Percentiles rank a stretch among this genome's conserved stretches.
These are phyloP conservation scores for Camponotus vicinus DNA, from an alignment of 1,140 invertebrate genomes.

Conservation along the genomic window DNA sequence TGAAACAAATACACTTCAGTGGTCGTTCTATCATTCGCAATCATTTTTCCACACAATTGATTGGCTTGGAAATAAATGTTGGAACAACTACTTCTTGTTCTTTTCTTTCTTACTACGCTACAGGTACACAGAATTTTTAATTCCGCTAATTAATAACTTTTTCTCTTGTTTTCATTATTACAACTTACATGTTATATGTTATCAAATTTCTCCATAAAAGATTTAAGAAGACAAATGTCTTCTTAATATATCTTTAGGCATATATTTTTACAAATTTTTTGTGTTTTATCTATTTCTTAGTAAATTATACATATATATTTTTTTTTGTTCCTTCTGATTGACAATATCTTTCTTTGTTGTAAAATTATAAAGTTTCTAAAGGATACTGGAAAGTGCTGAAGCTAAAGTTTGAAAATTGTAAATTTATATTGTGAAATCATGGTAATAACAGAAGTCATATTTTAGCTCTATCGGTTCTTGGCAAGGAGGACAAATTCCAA, in stretches of 20 bases:
- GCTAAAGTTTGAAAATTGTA: not conserved
- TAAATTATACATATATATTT: not conserved
- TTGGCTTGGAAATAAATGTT: slow-evolving; percentile 78
- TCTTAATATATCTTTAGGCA: not conserved
- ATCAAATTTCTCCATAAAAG: too few species aligned
- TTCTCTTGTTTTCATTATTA: not conserved
- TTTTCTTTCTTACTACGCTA: not conserved
- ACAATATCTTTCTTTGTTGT: too few species aligned
- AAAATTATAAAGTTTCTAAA: not conserved
- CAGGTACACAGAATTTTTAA: not conserved
- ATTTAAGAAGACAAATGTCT: not conserved
- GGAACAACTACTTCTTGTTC: slow-evolving; percentile 47
- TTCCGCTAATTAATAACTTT: not conserved
- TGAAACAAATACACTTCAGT: too few species aligned
- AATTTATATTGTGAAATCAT: not conserved
- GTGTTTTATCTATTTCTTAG: not conserved
- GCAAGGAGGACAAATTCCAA: slow-evolving; percentile 97
- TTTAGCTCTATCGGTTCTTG: slow-evolving; percentile 98
- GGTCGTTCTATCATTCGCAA: not conserved
- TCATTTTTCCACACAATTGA: slow-evolving; percentile 50
- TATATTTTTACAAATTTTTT: not conserved
- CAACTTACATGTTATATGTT: not conserved
- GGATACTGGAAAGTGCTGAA: not conserved
- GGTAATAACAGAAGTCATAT: slow-evolving; percentile 78
- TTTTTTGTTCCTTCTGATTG: too few species aligned